Conservation (phyloP, 2,797 vertebrate genomes). For the Aphelocoma californica region DNA sequence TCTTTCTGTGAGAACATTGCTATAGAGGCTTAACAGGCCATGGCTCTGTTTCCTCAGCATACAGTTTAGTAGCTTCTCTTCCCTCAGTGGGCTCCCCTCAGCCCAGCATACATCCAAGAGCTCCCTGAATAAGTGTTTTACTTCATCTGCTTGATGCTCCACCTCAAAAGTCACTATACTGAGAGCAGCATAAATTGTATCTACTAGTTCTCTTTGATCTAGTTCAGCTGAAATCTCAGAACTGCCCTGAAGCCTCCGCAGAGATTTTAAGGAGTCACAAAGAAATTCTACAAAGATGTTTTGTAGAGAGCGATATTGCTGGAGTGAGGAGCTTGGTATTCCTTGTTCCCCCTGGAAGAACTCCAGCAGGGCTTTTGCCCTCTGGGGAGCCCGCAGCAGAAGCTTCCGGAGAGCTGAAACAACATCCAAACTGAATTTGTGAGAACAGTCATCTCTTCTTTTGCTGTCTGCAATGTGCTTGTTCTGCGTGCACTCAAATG, state of each 20-base stretch:
- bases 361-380: slow-evolving; percentile 80
- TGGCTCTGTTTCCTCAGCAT: slow-evolving; percentile 80
- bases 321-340: background rate
- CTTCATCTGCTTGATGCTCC: slow-evolving; percentile 65
- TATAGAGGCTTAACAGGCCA: slow-evolving; percentile 79
- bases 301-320: slow-evolving; percentile 70
- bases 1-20: slow-evolving; percentile 76
- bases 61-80: slow-evolving; percentile 85
- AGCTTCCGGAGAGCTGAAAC: slow-evolving; percentile 80
- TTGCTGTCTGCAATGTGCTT: slow-evolving; percentile 24
- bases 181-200: slow-evolving; percentile 81
- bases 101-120: slow-evolving; percentile 80
- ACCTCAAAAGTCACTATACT: slow-evolving; percentile 79
- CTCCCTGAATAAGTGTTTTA: slow-evolving; percentile 82
- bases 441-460: slow-evolving; percentile 50
- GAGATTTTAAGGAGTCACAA: slow-evolving; percentile 73
- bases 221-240: slow-evolving; percentile 35
- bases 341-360: slow-evolving; percentile 73
- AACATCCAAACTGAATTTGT: slow-evolving; percentile 71
- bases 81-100: slow-evolving; percentile 73
- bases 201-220: slow-evolving; percentile 47
- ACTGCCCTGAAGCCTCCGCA: slow-evolving; percentile 59
- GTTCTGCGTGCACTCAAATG: slow-evolving; percentile 73
- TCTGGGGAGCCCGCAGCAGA: slow-evolving; percentile 78
- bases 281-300: slow-evolving; percentile 84